Evolutionary conservation across 1,140 invertebrate genomes (phyloP).

Genomic region (Drosophila bocqueti): DNA sequence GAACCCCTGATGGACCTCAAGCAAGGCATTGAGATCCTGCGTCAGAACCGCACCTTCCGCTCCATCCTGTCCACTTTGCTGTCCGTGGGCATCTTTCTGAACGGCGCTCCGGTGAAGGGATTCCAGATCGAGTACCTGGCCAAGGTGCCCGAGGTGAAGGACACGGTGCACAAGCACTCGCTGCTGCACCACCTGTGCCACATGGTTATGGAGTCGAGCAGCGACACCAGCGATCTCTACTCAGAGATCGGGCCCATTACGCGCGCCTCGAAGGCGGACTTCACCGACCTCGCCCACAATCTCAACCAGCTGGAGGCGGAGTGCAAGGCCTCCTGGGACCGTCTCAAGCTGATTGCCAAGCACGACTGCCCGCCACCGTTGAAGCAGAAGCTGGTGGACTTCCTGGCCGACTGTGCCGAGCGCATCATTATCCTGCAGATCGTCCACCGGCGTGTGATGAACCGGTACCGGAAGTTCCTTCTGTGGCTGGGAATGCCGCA

Average conservation of each 20-base stretch:
- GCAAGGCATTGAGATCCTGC: slow-evolving; percentile 96
- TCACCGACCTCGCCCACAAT: slow-evolving; percentile 94
- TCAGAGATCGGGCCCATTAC: slow-evolving; percentile 98
- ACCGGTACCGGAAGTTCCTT: slow-evolving; percentile 97
- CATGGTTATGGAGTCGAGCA: slow-evolving; percentile 98
- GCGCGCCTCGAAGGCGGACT: slow-evolving; percentile 96
- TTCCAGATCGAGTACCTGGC: slow-evolving; percentile 99
- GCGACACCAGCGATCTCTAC: slow-evolving; percentile 97
- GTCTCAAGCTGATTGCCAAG: slow-evolving; percentile 97
- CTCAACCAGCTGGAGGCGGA: slow-evolving; percentile 96
- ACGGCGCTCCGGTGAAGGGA: slow-evolving; percentile 97
- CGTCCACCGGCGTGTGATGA: slow-evolving; percentile 95
- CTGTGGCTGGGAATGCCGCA: slow-evolving; percentile 96
- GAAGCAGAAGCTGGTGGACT: slow-evolving; percentile 97
- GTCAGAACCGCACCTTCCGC: slow-evolving; percentile 97
- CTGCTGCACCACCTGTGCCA: slow-evolving; percentile 98
- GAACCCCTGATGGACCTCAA: slow-evolving; percentile 99
- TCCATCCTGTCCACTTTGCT: slow-evolving; percentile 96
- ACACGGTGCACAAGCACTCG: slow-evolving; percentile 99
- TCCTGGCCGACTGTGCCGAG: slow-evolving; percentile 98
- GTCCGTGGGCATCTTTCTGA: slow-evolving; percentile 98
- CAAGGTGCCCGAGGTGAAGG: slow-evolving; percentile 98
- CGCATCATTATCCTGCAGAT: slow-evolving; percentile 97
- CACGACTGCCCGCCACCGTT: slow-evolving; percentile 96
- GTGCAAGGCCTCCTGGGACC: slow-evolving; percentile 99